Percentiles rank a stretch among this genome's conserved stretches.
These are phyloP conservation scores for Danio rerio DNA, from an alignment of 2,113 vertebrate species.

Conservation along the genomic window DNA sequence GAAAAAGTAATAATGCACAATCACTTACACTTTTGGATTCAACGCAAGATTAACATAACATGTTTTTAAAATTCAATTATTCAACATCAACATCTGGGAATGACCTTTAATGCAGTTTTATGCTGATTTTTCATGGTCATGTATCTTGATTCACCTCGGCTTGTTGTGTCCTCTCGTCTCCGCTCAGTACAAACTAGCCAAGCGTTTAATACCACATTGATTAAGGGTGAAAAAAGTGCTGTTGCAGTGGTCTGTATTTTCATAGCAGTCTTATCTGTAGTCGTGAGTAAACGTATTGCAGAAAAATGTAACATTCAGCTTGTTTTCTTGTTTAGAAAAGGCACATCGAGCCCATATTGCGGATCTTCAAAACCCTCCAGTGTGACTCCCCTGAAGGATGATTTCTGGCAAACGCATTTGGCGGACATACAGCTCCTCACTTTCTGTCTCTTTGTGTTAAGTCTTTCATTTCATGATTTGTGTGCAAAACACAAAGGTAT, in stretches of 20 bases:
- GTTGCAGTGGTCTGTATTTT: not conserved
- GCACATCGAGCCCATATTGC: not conserved
- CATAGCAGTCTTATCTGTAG: not conserved
- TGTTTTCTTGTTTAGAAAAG: slow-evolving; percentile 7
- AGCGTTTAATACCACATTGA: not conserved
- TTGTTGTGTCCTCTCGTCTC: not conserved
- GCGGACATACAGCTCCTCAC: not conserved
- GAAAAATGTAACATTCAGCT: not conserved
- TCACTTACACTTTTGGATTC: not conserved
- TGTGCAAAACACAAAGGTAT: not conserved
- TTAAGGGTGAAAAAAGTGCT: not conserved
- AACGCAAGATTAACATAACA: not conserved
- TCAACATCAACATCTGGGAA: not conserved
- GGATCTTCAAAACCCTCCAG: not conserved
- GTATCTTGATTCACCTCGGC: not conserved
- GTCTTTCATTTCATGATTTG: not conserved
- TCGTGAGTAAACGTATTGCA: not conserved
- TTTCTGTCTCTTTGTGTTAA: not conserved
- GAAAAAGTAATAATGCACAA: not conserved
- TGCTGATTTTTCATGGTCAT: not conserved
- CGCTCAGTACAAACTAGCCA: not conserved
- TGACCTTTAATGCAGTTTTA: not conserved
- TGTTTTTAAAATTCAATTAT: not conserved
- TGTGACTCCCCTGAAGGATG: not conserved
- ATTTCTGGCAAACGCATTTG: slow-evolving; percentile 14